Conservation (phyloP, 2,113 vertebrate species). For the Phylloscopus whistleri region DNA sequence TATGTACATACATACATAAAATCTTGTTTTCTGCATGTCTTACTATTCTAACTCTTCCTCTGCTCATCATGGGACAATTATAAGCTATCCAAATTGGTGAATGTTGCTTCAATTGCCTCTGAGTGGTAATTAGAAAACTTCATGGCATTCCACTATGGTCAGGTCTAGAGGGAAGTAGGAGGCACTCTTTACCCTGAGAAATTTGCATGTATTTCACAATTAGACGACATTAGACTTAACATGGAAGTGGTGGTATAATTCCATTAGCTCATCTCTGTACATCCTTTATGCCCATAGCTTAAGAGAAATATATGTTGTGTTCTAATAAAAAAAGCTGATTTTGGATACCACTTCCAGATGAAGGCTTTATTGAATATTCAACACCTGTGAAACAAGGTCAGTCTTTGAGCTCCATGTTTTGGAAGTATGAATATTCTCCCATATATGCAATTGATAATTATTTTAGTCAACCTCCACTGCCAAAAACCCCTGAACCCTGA, state of each 20-base stretch:
- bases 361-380: not conserved
- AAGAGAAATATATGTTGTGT: not conserved
- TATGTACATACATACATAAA: not conserved
- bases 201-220: not conserved
- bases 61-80: not conserved
- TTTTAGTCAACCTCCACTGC: not conserved
- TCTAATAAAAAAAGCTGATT: not conserved
- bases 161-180: not conserved
- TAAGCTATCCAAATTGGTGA: not conserved
- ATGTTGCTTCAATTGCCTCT: not conserved
- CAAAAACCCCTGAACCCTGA: not conserved
- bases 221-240: not conserved
- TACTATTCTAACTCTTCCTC: not conserved
- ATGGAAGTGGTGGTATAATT: not conserved
- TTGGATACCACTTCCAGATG: not conserved
- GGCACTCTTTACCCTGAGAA: not conserved
- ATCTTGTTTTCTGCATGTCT: not conserved
- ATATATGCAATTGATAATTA: not conserved
- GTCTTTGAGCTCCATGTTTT: not conserved
- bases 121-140: not conserved
- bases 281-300: not conserved
- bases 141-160: not conserved
- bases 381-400: not conserved
- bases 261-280: not conserved
- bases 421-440: not conserved